Percentiles rank a stretch among this genome's conserved stretches.
phyloP scores from a whole-genome alignment of 2,113 vertebrate genomes.

The Oryzias woworae region DNA sequence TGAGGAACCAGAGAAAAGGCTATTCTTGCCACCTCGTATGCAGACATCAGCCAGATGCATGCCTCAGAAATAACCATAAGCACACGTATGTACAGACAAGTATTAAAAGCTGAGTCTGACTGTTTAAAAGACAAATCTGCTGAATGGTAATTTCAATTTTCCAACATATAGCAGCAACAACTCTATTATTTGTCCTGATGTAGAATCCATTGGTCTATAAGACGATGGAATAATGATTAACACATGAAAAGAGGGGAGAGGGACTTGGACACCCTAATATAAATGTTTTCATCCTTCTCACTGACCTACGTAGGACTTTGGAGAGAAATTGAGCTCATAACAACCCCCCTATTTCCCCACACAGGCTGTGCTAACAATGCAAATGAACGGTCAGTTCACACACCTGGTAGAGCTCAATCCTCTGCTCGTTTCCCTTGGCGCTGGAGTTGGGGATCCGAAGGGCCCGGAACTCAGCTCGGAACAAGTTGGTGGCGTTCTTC shows the following conservation, averaged over 20 bases:
- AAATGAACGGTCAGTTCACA: constrained; percentile 41
- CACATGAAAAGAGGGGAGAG: constrained; percentile 44
- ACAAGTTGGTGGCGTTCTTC: constrained; percentile 94
- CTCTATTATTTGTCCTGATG: constrained; percentile 66
- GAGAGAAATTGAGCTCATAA: constrained; percentile 41
- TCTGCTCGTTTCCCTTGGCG: constrained; percentile 91
- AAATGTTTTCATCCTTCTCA: constrained; percentile 66
- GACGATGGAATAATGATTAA: constrained; percentile 74
- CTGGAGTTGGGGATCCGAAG: constrained; percentile 85
- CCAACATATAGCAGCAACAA: constrained; percentile 64
- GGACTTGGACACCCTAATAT: constrained; percentile 55
- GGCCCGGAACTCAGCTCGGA: constrained; percentile 94
- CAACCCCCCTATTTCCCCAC: constrained; percentile 8
- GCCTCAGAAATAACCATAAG: constrained; percentile 33
- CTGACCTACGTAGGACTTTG: constrained; percentile 43
- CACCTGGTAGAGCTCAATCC: constrained; percentile 98
- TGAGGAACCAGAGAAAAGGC: constrained; percentile 64
- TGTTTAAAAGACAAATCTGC: constrained; percentile 48
- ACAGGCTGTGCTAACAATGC: constrained; percentile 30
- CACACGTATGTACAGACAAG: constrained; percentile 42
- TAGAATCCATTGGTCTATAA: constrained; percentile 65
- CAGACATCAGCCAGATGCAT: constrained; percentile 43
- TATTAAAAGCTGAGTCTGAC: constrained; percentile 52
- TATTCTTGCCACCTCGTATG: constrained; percentile 48
- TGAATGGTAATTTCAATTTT: constrained; percentile 57